These are phyloP conservation scores for Loriculus beryllinus DNA, from an alignment of 2,797 vertebrate genomes.

Conservation along the genomic window DNA sequence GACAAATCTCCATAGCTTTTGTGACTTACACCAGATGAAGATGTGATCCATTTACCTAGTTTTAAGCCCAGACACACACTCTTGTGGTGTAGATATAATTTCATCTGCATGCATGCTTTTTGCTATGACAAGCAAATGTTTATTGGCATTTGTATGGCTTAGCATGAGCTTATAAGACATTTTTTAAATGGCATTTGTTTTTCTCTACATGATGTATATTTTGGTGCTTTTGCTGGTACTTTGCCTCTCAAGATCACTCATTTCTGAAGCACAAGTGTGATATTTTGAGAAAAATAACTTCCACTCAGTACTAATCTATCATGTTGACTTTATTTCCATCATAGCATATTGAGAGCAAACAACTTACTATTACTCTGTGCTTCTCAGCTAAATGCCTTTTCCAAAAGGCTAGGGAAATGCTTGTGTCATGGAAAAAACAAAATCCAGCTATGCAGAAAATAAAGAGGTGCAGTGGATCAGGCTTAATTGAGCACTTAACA, in stretches of 20 bases:
- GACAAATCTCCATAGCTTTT: constrained; percentile 35
- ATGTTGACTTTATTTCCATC: constrained; percentile 20
- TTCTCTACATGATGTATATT: background rate
- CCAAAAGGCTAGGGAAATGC: constrained; percentile 13
- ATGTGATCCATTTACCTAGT: constrained; percentile 19
- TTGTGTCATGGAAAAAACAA: constrained; percentile 50
- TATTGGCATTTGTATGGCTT: background rate
- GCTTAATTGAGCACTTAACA: constrained; percentile 54
- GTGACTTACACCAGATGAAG: background rate
- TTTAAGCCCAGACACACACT: constrained; percentile 1
- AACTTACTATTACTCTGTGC: background rate
- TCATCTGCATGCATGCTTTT: background rate
- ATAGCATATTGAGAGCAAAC: constrained; percentile 20
- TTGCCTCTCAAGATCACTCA: background rate
- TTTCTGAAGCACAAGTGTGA: constrained; percentile 23
- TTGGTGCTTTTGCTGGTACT: background rate
- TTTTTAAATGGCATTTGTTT: constrained; percentile 19
- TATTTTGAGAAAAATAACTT: constrained; percentile 43
- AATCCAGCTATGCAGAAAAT: constrained; percentile 8
- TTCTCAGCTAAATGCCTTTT: constrained; percentile 39
- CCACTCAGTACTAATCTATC: constrained; percentile 15
- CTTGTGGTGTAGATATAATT: background rate
- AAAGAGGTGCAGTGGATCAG: constrained; percentile 39
- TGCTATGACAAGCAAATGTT: background rate
- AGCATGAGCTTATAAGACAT: background rate